Percentiles rank a stretch among this genome's conserved stretches.
Evolutionary conservation across 2,113 vertebrate genomes (phyloP).

Genomic region (Capreolus pygargus): DNA sequence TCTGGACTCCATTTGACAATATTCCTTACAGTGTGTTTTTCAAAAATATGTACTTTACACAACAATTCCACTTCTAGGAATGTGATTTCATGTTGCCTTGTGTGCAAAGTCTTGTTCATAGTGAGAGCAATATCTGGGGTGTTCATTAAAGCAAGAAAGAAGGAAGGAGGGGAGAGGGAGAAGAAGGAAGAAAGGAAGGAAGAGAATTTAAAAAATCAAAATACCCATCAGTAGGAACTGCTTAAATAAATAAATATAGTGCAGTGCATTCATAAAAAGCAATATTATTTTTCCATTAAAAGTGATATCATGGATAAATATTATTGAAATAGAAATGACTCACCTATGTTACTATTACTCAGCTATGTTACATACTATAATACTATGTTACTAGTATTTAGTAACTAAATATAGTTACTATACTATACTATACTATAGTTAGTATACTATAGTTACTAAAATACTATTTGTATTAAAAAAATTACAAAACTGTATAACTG

Average conservation of each 20-base stretch:
- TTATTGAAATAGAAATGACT: not conserved
- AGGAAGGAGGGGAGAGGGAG: not conserved
- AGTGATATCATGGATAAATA: not conserved
- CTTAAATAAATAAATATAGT: not conserved
- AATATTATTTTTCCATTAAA: slow-evolving; percentile 8
- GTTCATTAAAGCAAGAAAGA: not conserved
- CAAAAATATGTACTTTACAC: not conserved
- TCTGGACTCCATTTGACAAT: not conserved
- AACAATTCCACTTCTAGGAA: not conserved
- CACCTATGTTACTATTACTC: not conserved
- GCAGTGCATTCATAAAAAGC: not conserved
- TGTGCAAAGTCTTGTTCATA: not conserved
- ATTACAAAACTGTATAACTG: not conserved
- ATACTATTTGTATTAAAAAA: not conserved
- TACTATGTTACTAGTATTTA: no score
- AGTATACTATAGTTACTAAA: no score
- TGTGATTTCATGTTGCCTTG: not conserved
- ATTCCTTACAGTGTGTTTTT: not conserved
- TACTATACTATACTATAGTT: no score
- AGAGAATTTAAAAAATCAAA: not conserved
- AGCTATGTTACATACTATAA: no score
- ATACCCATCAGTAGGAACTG: not conserved
- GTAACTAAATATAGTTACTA: no score
- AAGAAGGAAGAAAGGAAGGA: not conserved
- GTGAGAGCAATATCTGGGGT: not conserved